Evolutionary conservation across 2,888 invertebrate species (phyloP).

Genomic region (Chaitophorus viminalis): DNA sequence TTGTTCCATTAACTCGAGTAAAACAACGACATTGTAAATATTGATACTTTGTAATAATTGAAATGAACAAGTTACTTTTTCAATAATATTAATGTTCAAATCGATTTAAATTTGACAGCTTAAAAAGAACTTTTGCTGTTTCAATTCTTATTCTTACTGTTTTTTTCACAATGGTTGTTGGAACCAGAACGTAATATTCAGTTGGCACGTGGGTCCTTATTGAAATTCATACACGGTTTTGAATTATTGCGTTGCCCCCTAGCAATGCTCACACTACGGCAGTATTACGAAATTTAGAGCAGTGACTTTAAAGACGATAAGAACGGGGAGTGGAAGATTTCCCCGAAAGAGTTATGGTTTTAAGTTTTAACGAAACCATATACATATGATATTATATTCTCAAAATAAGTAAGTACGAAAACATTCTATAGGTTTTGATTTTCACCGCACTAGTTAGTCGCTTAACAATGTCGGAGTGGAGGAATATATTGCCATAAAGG

Average conservation of each 20-base stretch:
- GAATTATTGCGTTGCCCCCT: background rate
- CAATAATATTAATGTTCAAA: background rate
- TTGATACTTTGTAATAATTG: background rate
- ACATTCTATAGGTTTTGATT: too few relatives aligned
- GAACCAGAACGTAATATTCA: background rate
- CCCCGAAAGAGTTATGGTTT: too few relatives aligned
- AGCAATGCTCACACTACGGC: background rate
- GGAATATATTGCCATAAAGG: too few relatives aligned
- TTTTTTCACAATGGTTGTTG: background rate
- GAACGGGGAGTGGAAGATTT: too few relatives aligned
- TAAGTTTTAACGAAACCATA: too few relatives aligned
- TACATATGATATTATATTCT: too few relatives aligned
- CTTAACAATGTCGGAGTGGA: too few relatives aligned
- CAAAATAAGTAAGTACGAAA: too few relatives aligned
- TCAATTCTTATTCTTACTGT: background rate
- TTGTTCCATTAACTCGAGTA: background rate
- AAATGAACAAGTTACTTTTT: background rate
- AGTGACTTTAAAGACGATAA: too few relatives aligned
- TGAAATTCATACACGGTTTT: background rate
- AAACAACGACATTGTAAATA: background rate
- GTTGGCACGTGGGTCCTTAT: background rate
- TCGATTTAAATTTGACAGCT: background rate
- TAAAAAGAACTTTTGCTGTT: background rate
- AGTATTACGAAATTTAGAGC: too few relatives aligned
- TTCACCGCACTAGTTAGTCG: too few relatives aligned